These are phyloP conservation scores for Apocrypta bakeri DNA, from an alignment of 1,140 invertebrate species.

Conservation along the genomic window DNA sequence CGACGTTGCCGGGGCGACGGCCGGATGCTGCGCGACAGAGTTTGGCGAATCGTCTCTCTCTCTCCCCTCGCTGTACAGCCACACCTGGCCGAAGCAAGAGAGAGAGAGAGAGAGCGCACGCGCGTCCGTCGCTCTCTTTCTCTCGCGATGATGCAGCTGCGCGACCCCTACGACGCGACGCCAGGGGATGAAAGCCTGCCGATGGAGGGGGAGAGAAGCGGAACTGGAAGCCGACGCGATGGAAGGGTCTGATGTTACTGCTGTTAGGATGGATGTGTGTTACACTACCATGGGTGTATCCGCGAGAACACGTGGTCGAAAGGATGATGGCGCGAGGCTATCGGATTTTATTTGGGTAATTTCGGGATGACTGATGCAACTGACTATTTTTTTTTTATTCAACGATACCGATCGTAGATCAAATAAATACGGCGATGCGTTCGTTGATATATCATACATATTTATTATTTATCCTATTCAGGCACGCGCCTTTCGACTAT, in stretches of 20 bases:
- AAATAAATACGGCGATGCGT: too few species aligned
- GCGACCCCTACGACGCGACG: slow-evolving; percentile 59
- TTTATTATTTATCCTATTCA: neutral
- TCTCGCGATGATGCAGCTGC: slow-evolving; percentile 66
- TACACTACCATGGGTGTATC: neutral
- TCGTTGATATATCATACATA: too few species aligned
- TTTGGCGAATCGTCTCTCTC: slow-evolving; percentile 51
- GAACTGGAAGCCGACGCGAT: slow-evolving; percentile 39
- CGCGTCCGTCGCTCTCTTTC: neutral
- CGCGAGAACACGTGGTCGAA: neutral
- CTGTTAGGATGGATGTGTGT: neutral
- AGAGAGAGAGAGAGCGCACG: slow-evolving; percentile 24
- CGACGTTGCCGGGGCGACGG: slow-evolving; percentile 59
- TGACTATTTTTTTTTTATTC: too few species aligned
- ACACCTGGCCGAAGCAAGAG: slow-evolving; percentile 68
- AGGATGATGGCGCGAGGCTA: neutral
- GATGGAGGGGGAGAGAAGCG: slow-evolving; percentile 60
- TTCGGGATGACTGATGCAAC: neutral
- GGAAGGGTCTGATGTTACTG: neutral
- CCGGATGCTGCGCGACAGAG: slow-evolving; percentile 55
- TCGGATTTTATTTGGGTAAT: neutral
- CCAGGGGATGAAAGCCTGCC: slow-evolving; percentile 67
- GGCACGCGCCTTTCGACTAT: neutral
- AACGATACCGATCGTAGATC: too few species aligned
- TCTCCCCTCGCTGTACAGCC: slow-evolving; percentile 51